Conservation (phyloP, 2,888 invertebrate species). For the Neoitamus cyanurus region DNA sequence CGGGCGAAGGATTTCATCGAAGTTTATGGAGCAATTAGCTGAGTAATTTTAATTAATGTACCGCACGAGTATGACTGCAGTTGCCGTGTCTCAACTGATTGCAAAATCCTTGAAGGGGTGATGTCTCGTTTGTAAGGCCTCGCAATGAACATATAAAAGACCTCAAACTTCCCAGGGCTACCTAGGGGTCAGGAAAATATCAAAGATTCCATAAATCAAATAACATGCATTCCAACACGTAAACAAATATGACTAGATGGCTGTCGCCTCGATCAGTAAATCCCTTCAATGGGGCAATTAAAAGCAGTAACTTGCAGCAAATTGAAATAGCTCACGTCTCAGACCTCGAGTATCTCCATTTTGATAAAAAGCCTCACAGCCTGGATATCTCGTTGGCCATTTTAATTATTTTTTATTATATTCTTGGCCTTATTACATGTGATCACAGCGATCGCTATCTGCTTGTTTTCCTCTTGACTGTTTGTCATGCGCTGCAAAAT, state of each 20-base stretch:
- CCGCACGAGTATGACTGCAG: background rate
- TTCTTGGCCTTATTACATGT: constrained; percentile 34
- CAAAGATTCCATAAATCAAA: background rate
- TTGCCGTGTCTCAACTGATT: background rate
- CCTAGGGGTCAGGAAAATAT: background rate
- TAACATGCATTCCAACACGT: background rate
- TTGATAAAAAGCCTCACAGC: background rate
- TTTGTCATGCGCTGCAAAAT: constrained; percentile 32
- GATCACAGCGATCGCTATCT: constrained; percentile 21
- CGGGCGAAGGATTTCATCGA: constrained; percentile 5
- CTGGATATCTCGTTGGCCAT: constrained; percentile 2
- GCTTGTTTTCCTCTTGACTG: constrained; percentile 15
- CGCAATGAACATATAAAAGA: background rate
- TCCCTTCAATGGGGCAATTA: background rate
- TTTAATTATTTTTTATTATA: constrained; percentile 17
- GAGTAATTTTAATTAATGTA: constrained; percentile 8
- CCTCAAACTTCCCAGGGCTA: background rate
- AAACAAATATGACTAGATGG: background rate
- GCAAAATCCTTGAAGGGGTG: background rate
- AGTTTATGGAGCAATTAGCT: constrained; percentile 29
- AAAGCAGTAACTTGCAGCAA: background rate
- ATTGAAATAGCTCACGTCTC: background rate
- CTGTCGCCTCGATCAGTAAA: background rate
- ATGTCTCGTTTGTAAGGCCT: background rate
- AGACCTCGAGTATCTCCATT: background rate